Base-by-base conservation (phyloP, 37 sponge, comb jelly and placozoan genomes). In the Crambe crambe region DNA sequence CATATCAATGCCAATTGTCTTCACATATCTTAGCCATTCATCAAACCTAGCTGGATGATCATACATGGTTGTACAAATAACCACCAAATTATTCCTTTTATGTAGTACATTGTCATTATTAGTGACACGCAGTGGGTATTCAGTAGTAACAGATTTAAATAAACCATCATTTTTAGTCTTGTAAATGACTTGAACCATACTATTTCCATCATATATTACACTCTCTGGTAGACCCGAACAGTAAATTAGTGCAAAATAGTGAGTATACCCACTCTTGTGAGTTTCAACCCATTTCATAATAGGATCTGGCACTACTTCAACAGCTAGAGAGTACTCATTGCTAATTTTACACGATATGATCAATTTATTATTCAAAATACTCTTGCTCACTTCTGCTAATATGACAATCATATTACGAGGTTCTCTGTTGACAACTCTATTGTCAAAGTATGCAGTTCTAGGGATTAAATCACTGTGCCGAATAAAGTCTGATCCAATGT, bases 31-130 rank as follows among this genome's bases (percentile, higher is more conserved):
- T 9, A 65, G 34, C 66, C 66, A 65, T 3, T 65, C 32, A 17
- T 65, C 66, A 65, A 65, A 30, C 10, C 15, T 30, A 31, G 5
- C 34, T 18, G 66, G 66, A 31, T 26, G 25, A 6, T 34, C 66
- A 65, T 65, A 65, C 66, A 26, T 30, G 3, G 66, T 65, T 30
- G 32, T 65, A 30, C 66, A 65, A 30, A 65, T 34, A 26, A 65
- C 31, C 17, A 65, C 35, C 15, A 17, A 8, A 34, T 65, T 31
- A 58, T 58, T 12, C n/a, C n/a, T n/a, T 47, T 47, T 12, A 47
- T 47, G 6, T 6, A 15, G 51, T 6, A 47, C 51, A 47, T 47
- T 15, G 6, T 12, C 12, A 47, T 47, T 12, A 47, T 12, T 47
- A 6, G 12, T 47, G 51, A 47, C 12, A 15, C 12, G 51, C 6